Evolutionary conservation across 2,113 vertebrate genomes (phyloP), one percentile per base, ranked within the genome.

Genomic region (Illadopsis cleaveri): DNA sequence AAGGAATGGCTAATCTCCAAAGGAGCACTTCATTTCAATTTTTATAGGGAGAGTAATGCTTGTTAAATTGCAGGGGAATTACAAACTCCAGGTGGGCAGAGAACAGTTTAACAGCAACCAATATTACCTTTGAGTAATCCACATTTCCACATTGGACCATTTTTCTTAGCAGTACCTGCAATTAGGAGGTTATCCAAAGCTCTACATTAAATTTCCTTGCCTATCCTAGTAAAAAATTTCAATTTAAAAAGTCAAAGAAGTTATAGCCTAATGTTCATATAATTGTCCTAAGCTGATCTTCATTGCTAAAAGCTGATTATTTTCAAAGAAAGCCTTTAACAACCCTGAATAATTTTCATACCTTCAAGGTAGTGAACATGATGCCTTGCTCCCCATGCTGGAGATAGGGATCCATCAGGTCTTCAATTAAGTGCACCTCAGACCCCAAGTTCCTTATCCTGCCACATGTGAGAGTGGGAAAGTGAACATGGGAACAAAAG

Each of bases 341-440:
- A 83, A 61, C 2, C 8, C 44, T 30, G 30, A 80, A 40, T 54
- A 88, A 35, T 77, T 69, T 80, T 51, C 86, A 54, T 95, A 99
- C 99, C 98, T 99, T 99, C 45, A 99, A 96, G 12, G 99, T 99
- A 61, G 99, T 99, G 96, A 99, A 99, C 99, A 99, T 99, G 97
- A 99, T 99, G 50, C 99, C 99, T 56, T 99, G 99, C 65, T 99
- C 99, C 80, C 99, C 99, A 8, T 99, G 99, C 92, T 99, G 99
- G 30, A 99, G 98, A 73, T 98, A 99, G 6, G 99, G 99, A 94
- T 99, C 99, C 99, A 99, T 99, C 30, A 99, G 96, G 94, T 99
- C 99, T 94, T 99, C 99, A 0, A 99, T 99, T 94, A 99, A 98
- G 88, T 99, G 99, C 17, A 99, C 99, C 93, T 99, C 99, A 57